Conservation (phyloP, 2,113 vertebrate genomes). For the Hystrix brachyura region DNA sequence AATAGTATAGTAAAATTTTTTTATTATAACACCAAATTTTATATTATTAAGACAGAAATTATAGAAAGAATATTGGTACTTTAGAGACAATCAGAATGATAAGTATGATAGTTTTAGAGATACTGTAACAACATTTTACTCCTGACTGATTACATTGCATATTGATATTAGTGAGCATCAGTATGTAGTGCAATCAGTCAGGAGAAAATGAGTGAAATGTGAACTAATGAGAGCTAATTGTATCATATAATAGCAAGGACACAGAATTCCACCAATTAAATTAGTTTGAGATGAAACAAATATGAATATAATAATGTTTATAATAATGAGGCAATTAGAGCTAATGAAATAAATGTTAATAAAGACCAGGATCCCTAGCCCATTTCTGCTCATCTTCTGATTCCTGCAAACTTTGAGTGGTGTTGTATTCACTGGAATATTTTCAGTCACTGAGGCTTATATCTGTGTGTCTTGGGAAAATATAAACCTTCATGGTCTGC, state of each 20-base stretch:
- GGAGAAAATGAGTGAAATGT: constrained; percentile 91
- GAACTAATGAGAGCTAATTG: constrained; percentile 94
- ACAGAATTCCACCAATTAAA: constrained; percentile 92
- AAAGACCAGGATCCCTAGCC: constrained; percentile 83
- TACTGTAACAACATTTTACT: constrained; percentile 86
- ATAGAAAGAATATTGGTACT: constrained; percentile 89
- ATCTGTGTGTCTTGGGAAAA: not conserved
- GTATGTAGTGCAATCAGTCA: constrained; percentile 91
- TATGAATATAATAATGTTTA: constrained; percentile 92
- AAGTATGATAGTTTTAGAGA: constrained; percentile 88
- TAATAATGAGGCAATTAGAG: constrained; percentile 91
- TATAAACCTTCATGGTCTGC: not conserved
- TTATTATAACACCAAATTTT: constrained; percentile 87
- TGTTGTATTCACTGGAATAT: constrained; percentile 24
- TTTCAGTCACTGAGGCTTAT: not conserved
- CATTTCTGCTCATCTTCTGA: constrained; percentile 67
- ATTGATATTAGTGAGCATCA: constrained; percentile 91
- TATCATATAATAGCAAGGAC: constrained; percentile 91
- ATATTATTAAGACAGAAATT: constrained; percentile 87
- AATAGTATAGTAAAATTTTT: constrained; percentile 86
- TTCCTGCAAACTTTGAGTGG: constrained; percentile 81
- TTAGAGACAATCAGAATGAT: constrained; percentile 90
- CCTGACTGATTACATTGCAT: constrained; percentile 92
- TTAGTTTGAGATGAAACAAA: constrained; percentile 92
- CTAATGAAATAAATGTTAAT: constrained; percentile 91